Evolutionary conservation across 1,140 invertebrate genomes (phyloP), one percentile per base, ranked within the genome.

Genomic region (Maconellicoccus hirsutus): DNA sequence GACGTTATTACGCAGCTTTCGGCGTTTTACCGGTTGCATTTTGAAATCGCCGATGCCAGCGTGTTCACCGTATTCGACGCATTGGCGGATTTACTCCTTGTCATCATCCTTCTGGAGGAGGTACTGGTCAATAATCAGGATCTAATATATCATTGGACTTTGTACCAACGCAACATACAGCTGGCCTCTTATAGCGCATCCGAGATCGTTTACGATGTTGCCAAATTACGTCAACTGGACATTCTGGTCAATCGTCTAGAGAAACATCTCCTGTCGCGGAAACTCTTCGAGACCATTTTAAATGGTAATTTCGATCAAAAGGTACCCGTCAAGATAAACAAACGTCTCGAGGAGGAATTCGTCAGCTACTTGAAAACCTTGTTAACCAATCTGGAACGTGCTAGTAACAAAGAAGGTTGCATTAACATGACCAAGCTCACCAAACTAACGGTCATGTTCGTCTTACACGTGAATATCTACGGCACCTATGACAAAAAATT

Each of bases 271-370:
- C 22, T 66, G 3, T 23, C 61, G 21, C 6, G 21, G 21, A 66
- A 66, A 19, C 3, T 66, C 2, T 26, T 66, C 61, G 10, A 66
- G 25, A 26, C 22, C 21, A 16, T 26, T 1, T 4, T 66, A 22
- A 66, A 66, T 26, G 19, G 10, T 12, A 66, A 66, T 16, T 26
- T 26, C 21, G 61, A 66, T 10, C 3, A 26, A 23, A 66, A 26
- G 61, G 61, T 26, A 26, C 61, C 61, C 3, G 25, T 66, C 19
- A 66, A 66, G 22, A 23, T 14, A 12, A 66, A 66, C 21, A 66
- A 66, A 66, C 61, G 61, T 66, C 61, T 66, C 22, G 61, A 66
- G 22, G 61, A 66, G 16, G 61, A 66, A 23, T 66, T 25, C 10
- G 3, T 23, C 22, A 25, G 8, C 22, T 66, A 66, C 22, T 19